Conservation (phyloP, 1,140 invertebrate genomes). For the Trichonephila clavata region DNA sequence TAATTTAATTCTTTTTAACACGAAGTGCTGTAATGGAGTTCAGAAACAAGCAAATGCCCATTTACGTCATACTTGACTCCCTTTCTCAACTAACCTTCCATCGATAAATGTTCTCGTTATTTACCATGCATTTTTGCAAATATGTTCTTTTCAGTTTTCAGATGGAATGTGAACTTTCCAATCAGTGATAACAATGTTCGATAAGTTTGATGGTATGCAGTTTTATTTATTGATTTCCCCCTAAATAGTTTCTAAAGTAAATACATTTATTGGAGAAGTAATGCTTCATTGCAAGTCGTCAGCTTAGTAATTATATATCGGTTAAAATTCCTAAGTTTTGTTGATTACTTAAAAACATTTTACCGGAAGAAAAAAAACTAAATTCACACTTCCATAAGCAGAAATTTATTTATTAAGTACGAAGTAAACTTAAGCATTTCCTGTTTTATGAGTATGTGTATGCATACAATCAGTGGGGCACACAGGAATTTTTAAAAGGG, state of each 20-base stretch:
- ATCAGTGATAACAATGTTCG: slow-evolving; percentile 18
- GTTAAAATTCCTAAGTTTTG: background rate
- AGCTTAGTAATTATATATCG: background rate
- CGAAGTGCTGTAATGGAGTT: background rate
- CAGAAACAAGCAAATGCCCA: background rate
- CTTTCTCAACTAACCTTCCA: background rate
- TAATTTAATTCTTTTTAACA: slow-evolving; percentile 8
- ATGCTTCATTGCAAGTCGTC: background rate
- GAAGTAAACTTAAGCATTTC: background rate
- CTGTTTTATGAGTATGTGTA: background rate
- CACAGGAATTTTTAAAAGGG: too few relatives aligned
- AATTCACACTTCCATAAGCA: background rate
- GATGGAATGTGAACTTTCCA: slow-evolving; percentile 34
- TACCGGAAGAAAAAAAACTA: too few relatives aligned
- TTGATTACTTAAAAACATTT: background rate
- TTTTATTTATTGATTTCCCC: slow-evolving; percentile 3
- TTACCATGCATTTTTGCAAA: background rate
- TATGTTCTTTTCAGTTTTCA: slow-evolving; percentile 20
- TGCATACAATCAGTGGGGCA: too few relatives aligned
- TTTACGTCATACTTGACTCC: background rate
- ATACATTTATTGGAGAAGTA: background rate
- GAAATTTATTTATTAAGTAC: background rate
- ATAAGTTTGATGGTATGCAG: background rate
- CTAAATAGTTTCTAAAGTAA: background rate
- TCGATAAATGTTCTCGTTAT: background rate